Base-by-base conservation (phyloP, 2,888 invertebrate genomes). In the Tanaodytes sp. region DNA sequence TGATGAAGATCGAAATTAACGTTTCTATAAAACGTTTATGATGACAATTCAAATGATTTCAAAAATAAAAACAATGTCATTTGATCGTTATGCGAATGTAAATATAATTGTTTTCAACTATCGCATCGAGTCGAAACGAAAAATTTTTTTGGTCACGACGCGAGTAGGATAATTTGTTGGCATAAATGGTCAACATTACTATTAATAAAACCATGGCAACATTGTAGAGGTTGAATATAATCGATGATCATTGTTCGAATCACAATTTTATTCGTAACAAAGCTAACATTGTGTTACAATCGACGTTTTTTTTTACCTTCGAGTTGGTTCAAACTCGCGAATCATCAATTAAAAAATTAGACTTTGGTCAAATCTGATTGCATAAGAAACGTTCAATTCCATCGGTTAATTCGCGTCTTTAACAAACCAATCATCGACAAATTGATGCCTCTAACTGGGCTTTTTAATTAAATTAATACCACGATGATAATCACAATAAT, bases 151-250 rank as follows among this genome's bases (percentile, higher is more conserved):
- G 27, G 27, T 9, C 27, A 9, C 4, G 27, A 4, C 4, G 27
- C 27, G 27, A 9, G 4, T 9, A 27, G 5, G 27, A 27, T 6
- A 27, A 27, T 27, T 9, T 6, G 27, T 27, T 9, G 33, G 12
- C 12, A 33, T 33, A 33, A 6, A 33, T n/a, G 33, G 66, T 59
- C 54, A 49, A 42, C 46, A 66, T 54, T 59, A 19, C 52, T 59
- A 61, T 66, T 59, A 59, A 54, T 54, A 61, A 27, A 42, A 49
- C 46, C 48, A 54, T 42, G 66, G 48, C 66, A 66, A 59, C 59
- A 49, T 61, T 61, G 61, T 66, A 55, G 37, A 43, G 37, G 45
- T 30, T 62, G 37, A 19, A 30, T 46, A 65, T 46, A 46, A 62
- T 52, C 18, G 57, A 9, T 49, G 36, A 16, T 12, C 39, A 15